Conservation (phyloP, 2,113 vertebrate genomes). For the Perognathus longimembris region DNA sequence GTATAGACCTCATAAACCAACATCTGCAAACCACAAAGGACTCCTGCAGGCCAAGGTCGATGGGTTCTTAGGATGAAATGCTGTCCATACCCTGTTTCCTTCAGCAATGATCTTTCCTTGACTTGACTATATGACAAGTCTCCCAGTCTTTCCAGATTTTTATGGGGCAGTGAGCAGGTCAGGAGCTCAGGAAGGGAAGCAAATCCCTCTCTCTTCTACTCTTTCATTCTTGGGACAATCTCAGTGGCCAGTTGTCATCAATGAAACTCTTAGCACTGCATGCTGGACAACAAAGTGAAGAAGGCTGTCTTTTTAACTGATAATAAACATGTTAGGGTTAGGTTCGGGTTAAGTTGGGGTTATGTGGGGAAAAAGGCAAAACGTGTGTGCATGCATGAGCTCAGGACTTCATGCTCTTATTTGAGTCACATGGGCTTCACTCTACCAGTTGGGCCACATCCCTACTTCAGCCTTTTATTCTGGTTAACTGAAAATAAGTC, state of each 20-base stretch:
- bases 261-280: not conserved
- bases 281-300: not conserved
- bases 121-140: not conserved
- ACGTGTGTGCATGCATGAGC: too few species aligned
- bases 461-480: too few species aligned
- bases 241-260: not conserved
- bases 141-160: not conserved
- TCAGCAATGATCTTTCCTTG: not conserved
- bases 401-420: too few species aligned
- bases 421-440: too few species aligned
- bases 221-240: not conserved
- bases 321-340: conserved; percentile 33
- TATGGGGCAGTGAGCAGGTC: not conserved
- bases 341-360: too few species aligned
- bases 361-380: not conserved
- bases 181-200: not conserved
- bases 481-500: too few species aligned
- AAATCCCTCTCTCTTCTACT: not conserved
- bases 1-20: not conserved
- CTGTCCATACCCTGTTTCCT: not conserved
- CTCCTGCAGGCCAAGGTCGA: not conserved
- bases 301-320: not conserved
- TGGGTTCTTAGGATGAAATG: not conserved
- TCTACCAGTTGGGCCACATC: too few species aligned
- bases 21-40: not conserved